These are phyloP conservation scores for Rhynchopsitta pachyrhyncha DNA, from an alignment of 2,113 vertebrate species.

Conservation along the genomic window DNA sequence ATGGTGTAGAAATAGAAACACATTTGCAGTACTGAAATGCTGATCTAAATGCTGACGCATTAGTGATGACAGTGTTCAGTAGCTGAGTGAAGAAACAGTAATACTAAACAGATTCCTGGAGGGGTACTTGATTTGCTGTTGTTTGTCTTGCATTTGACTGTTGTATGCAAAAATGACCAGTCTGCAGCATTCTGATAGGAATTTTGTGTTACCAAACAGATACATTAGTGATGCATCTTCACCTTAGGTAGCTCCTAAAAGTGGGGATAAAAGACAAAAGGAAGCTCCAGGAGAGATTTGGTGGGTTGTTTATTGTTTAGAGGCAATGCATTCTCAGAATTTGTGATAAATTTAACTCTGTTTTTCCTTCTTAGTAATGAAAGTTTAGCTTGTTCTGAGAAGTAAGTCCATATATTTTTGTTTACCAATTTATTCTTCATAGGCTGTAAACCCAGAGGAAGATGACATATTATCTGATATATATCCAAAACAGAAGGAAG, in stretches of 20 bases:
- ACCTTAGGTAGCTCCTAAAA: not conserved
- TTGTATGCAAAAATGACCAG: not conserved
- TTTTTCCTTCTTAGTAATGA: not conserved
- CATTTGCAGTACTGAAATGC: not conserved
- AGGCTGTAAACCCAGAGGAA: conserved; percentile 53
- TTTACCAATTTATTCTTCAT: not conserved
- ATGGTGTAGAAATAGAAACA: not conserved
- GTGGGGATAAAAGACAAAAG: too few relatives aligned
- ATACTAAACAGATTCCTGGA: not conserved
- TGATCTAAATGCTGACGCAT: not conserved
- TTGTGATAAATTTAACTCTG: not conserved
- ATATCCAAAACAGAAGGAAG: conserved; percentile 40
- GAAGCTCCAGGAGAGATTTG: not conserved
- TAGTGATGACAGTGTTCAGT: not conserved
- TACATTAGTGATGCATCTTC: not conserved
- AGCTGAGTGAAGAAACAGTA: not conserved
- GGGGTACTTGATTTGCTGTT: not conserved
- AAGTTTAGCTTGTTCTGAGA: not conserved
- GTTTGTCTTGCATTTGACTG: not conserved
- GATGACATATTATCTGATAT: not conserved
- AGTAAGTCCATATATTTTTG: not conserved
- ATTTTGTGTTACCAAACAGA: not conserved
- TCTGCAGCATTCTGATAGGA: not conserved
- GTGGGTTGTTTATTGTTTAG: not conserved
- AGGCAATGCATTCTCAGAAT: not conserved